Conservation (phyloP, 1,140 invertebrate genomes). For the Trinorchestia longiramus region DNA sequence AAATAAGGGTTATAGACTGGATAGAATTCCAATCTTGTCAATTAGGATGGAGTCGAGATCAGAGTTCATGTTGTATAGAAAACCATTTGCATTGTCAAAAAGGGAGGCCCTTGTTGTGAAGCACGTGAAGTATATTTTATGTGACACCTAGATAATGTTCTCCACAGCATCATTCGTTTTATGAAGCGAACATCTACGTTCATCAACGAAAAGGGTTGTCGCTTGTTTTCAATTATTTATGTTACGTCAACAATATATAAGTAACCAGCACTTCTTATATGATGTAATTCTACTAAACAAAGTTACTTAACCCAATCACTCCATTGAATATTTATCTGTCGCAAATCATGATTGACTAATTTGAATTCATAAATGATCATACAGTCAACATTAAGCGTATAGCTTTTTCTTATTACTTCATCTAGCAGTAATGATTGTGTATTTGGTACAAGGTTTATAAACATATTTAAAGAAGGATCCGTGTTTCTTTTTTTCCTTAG, state of each 20-base stretch:
- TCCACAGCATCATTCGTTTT: not conserved
- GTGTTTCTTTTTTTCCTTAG: conserved; percentile 55
- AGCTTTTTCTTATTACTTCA: not conserved
- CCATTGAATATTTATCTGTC: not conserved
- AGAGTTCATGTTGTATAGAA: conserved; percentile 53
- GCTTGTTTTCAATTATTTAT: not conserved
- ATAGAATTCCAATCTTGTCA: conserved; percentile 53
- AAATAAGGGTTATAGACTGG: conserved; percentile 53
- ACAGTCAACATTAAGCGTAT: too few species aligned
- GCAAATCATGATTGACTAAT: too few species aligned
- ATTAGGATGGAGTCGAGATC: conserved; percentile 51
- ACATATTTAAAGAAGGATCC: not conserved
- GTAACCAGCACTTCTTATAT: not conserved
- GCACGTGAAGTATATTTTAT: conserved; percentile 8
- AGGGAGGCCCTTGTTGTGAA: conserved; percentile 26
- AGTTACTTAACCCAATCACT: not conserved
- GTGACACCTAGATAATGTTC: not conserved
- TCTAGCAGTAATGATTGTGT: not conserved
- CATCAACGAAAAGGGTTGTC: not conserved
- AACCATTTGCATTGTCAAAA: conserved; percentile 55
- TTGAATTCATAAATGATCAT: too few species aligned
- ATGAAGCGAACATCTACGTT: not conserved
- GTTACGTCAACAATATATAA: not conserved
- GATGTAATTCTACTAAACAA: not conserved
- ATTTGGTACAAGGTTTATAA: not conserved